Evolutionary conservation across 2,113 vertebrate species (phyloP), one percentile per base, ranked within the genome.

Genomic region (Caloenas nicobarica): DNA sequence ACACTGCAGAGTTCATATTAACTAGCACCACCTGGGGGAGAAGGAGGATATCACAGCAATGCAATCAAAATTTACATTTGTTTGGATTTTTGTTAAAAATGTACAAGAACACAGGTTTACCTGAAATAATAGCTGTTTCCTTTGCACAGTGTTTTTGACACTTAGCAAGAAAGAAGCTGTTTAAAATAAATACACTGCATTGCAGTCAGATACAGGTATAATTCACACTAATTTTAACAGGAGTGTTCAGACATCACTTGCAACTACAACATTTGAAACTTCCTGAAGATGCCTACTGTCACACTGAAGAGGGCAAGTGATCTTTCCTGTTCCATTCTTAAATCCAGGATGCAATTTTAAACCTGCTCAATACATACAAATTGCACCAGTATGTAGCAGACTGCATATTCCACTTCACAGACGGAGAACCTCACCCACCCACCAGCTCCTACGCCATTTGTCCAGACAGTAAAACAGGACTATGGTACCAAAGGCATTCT

Each of bases 171-270:
- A 89, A 92, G 66, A 82, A 91, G 76, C 56, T 74, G 21, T 83
- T 94, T 70, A 88, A 95, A 89, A 96, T 86, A 95, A 95, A 96
- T 88, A 95, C 56, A 72, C 93, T 95, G 85, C 73, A 61, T 33
- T 79, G 93, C 91, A 94, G 60, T 78, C 83, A 94, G 40, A 86
- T 10, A 85, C 57, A 91, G 28, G n/a, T 79, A 72, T 53, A 40
- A 93, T 53, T 40, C 72, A 69, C 13, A 8, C n/a, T 73, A 13
- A 16, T 88, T 83, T 81, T 65, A 84, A 36, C 58, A 76, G 13
- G 57, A 84, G 14, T 46, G 81, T 70, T 69, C 0, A 7, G 81
- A 88, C 54, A 76, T 85, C 13, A 70, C 73, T 66, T 77, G 25
- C 71, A 93, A 81, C 72, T 80, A 62, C 13, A 60, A 57, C 33